phyloP scores from a whole-genome alignment of 1,140 invertebrate species.

The Bactericera cockerelli region DNA sequence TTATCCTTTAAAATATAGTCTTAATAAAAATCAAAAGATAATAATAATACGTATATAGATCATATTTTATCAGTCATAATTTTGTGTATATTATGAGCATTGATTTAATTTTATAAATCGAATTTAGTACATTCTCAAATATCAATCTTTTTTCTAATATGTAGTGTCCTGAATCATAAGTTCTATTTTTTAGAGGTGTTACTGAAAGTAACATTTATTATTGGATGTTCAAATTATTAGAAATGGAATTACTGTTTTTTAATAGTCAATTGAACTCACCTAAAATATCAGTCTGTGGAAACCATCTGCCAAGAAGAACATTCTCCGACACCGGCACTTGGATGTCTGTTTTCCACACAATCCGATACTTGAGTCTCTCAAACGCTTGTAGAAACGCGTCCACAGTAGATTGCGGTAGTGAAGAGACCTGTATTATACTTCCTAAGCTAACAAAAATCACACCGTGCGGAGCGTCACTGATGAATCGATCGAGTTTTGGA shows the following conservation, averaged over 20 bases:
- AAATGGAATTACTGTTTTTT: neutral
- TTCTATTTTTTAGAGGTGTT: too few relatives aligned
- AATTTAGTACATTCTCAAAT: too few relatives aligned
- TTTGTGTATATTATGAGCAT: too few relatives aligned
- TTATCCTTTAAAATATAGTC: too few relatives aligned
- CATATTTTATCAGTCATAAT: too few relatives aligned
- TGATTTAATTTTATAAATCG: too few relatives aligned
- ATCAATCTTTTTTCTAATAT: too few relatives aligned
- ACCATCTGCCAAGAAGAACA: slow-evolving; percentile 27
- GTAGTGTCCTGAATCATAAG: too few relatives aligned
- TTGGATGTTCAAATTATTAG: neutral
- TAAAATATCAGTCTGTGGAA: slow-evolving; percentile 29
- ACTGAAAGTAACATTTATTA: neutral
- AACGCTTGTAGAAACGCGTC: slow-evolving; percentile 6
- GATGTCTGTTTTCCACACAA: slow-evolving; percentile 26
- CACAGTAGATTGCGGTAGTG: neutral
- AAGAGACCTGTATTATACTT: slow-evolving; percentile 12
- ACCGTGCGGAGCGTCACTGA: slow-evolving; percentile 21
- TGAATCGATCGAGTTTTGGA: slow-evolving; percentile 17
- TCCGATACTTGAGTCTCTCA: slow-evolving; percentile 19
- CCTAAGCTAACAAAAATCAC: slow-evolving; percentile 24
- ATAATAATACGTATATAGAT: too few relatives aligned
- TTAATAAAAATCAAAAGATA: too few relatives aligned
- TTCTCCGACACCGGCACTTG: slow-evolving; percentile 27
- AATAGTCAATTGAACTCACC: too few relatives aligned